Conservation (phyloP, 2,113 vertebrate species). For the Nibea albiflora region DNA sequence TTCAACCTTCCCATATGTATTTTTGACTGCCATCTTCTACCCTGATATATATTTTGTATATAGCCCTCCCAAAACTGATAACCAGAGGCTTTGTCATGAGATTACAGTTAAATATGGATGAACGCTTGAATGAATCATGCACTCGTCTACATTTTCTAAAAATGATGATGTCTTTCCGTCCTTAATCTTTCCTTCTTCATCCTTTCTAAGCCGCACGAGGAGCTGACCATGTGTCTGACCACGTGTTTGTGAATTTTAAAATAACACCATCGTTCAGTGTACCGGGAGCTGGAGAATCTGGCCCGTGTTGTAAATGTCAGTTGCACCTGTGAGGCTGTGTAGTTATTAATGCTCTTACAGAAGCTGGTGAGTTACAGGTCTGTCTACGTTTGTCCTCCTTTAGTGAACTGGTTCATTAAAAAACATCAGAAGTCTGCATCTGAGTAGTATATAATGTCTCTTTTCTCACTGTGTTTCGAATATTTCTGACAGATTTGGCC, state of each 20-base stretch:
- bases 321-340: slow-evolving; percentile 35
- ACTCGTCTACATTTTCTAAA: not conserved
- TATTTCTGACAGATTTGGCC: slow-evolving; percentile 1
- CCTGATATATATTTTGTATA: slow-evolving; percentile 8
- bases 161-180: not conserved
- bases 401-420: slow-evolving; percentile 5
- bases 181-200: not conserved
- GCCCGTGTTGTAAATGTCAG: slow-evolving; percentile 46
- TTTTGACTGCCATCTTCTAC: not conserved
- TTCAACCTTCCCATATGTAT: not conserved
- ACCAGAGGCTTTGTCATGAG: slow-evolving; percentile 32
- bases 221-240: slow-evolving; percentile 33
- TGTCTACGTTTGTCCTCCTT: not conserved
- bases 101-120: slow-evolving; percentile 41
- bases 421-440: slow-evolving; percentile 26
- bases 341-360: slow-evolving; percentile 9
- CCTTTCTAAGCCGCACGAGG: not conserved
- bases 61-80: slow-evolving; percentile 20
- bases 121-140: not conserved
- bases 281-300: not conserved
- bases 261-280: slow-evolving; percentile 17
- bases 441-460: not conserved
- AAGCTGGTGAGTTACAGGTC: not conserved
- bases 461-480: not conserved
- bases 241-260: slow-evolving; percentile 28